These are phyloP conservation scores for Scaptomyza graminum DNA, from an alignment of 1,140 invertebrate species.

Conservation along the genomic window DNA sequence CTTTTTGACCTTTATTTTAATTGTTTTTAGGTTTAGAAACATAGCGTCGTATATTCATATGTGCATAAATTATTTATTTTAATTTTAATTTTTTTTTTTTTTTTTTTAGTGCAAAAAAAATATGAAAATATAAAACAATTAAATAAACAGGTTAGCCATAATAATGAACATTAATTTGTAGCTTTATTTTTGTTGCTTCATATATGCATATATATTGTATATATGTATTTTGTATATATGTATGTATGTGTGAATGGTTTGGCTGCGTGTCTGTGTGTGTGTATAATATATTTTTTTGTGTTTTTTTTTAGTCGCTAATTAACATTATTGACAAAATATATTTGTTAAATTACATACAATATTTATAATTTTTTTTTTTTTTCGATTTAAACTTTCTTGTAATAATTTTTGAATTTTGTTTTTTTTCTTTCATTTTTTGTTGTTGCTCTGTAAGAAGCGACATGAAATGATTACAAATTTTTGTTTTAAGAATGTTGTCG, in stretches of 20 bases:
- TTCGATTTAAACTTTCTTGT: slow-evolving; percentile 11
- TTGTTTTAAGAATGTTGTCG: not conserved
- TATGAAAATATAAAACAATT: too few species aligned
- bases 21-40: slow-evolving; percentile 63
- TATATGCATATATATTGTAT: not conserved
- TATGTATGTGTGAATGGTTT: slow-evolving; percentile 39
- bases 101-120: slow-evolving; percentile 41
- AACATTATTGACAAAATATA: slow-evolving; percentile 82
- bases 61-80: slow-evolving; percentile 67
- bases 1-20: slow-evolving; percentile 24
- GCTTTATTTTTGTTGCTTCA: slow-evolving; percentile 3
- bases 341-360: slow-evolving; percentile 59
- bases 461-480: slow-evolving; percentile 12
- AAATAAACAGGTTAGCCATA: slow-evolving; percentile 25
- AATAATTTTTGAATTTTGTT: slow-evolving; percentile 20
- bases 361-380: slow-evolving; percentile 32
- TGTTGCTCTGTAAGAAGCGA: slow-evolving; percentile 32
- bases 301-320: slow-evolving; percentile 60
- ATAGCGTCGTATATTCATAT: slow-evolving; percentile 73
- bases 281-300: slow-evolving; percentile 29
- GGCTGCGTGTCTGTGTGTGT: slow-evolving; percentile 17
- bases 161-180: slow-evolving; percentile 44
- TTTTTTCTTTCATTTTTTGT: slow-evolving; percentile 19
- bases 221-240: slow-evolving; percentile 18
- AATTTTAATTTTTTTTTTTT: slow-evolving; percentile 30